These are phyloP conservation scores for Pontoporia blainvillei DNA, from an alignment of 2,113 vertebrate genomes.

Conservation along the genomic window DNA sequence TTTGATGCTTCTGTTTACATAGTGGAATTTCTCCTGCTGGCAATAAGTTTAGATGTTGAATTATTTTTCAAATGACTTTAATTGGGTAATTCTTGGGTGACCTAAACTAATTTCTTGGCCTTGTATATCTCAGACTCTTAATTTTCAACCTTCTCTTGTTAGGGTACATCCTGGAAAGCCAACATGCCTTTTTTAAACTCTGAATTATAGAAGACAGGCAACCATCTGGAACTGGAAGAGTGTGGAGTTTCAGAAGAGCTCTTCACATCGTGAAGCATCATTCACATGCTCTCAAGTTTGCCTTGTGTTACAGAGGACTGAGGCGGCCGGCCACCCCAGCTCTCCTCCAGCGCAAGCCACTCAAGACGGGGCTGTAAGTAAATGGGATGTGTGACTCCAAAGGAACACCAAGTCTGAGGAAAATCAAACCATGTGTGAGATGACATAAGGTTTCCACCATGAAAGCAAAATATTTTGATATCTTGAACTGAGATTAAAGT, in stretches of 20 bases:
- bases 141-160: constrained; percentile 35
- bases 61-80: constrained; percentile 40
- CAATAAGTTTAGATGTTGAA: background rate
- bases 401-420: background rate
- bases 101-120: constrained; percentile 48
- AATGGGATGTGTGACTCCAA: background rate
- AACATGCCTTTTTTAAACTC: constrained; percentile 13
- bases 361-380: background rate
- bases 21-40: constrained; percentile 3
- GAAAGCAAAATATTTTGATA: constrained; percentile 13
- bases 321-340: background rate
- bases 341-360: background rate
- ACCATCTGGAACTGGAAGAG: constrained; percentile 40
- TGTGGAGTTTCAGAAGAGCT: constrained; percentile 42
- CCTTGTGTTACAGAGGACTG: background rate
- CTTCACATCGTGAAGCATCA: constrained; percentile 32
- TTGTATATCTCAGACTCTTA: constrained; percentile 50
- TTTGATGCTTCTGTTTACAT: background rate
- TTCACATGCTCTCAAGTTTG: background rate
- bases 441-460: background rate
- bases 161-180: background rate
- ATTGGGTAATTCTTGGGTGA: constrained; percentile 20
- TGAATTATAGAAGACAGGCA: background rate
- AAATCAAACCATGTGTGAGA: background rate
- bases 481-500: constrained; percentile 6